Conservation (phyloP, 2,113 vertebrate genomes). For the Hyaena hyaena region DNA sequence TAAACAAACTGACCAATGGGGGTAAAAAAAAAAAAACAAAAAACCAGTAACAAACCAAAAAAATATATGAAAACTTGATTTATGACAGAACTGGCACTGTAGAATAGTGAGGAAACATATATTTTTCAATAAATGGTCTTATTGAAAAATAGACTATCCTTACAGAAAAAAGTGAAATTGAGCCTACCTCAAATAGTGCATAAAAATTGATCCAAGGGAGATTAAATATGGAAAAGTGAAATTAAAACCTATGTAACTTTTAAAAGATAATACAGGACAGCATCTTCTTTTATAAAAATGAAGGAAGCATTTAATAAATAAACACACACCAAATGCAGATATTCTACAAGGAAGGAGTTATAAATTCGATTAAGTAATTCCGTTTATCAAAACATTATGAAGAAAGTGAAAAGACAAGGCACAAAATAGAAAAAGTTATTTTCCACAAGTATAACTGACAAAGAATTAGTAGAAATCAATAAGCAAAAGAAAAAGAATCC, state of each 20-base stretch:
- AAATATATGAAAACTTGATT: neutral
- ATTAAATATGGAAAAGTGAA: constrained; percentile 16
- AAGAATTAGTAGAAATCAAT: neutral
- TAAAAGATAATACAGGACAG: neutral
- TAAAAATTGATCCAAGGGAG: neutral
- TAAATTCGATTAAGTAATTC: neutral
- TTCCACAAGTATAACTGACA: neutral
- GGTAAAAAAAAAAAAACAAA: neutral
- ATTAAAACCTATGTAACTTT: neutral
- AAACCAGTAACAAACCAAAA: neutral
- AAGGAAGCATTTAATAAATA: neutral
- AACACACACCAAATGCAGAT: neutral
- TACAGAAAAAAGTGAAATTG: neutral
- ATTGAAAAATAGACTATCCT: neutral
- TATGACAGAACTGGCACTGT: neutral
- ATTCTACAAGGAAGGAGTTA: neutral
- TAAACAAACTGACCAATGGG: neutral
- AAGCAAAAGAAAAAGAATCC: neutral
- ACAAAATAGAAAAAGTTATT: neutral
- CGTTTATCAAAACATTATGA: neutral
- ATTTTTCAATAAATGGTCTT: neutral
- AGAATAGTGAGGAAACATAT: neutral
- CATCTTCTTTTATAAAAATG: neutral
- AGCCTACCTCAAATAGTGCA: neutral
- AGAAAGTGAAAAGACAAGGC: neutral